A percentile compares a stretch with the other conserved stretches of the same genome.
These are phyloP conservation scores for Apamea anceps DNA, from an alignment of 2,888 invertebrate species.

Conservation along the genomic window DNA sequence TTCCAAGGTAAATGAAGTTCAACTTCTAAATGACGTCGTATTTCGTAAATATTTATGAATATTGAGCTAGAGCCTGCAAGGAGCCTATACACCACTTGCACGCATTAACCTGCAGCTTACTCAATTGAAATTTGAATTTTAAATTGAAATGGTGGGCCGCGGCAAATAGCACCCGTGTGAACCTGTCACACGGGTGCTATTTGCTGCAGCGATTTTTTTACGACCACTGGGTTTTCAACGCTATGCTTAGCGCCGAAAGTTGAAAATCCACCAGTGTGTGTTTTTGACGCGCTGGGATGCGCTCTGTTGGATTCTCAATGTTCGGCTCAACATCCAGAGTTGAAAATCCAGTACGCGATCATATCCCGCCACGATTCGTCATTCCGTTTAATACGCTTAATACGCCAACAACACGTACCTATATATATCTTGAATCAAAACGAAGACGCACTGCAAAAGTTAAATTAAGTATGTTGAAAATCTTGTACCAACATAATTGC, in stretches of 20 bases:
- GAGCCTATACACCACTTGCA: neutral
- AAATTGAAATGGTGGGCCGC: neutral
- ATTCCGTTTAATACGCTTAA: too few species aligned
- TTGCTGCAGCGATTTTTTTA: neutral
- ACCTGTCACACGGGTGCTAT: neutral
- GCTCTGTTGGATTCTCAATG: too few species aligned
- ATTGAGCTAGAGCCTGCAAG: neutral
- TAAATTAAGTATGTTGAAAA: too few species aligned
- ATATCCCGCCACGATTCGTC: neutral
- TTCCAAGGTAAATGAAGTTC: conserved; percentile 94
- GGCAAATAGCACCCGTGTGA: too few species aligned
- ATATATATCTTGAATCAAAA: too few species aligned
- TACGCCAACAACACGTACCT: too few species aligned
- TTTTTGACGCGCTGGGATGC: too few species aligned
- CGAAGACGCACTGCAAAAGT: too few species aligned
- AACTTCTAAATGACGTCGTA: conserved; percentile 1
- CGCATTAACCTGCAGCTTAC: neutral
- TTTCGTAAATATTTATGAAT: neutral
- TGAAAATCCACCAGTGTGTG: too few species aligned
- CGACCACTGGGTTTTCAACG: neutral
- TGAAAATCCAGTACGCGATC: neutral
- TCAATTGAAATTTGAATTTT: neutral
- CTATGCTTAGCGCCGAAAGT: too few species aligned
- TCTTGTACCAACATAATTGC: too few species aligned
- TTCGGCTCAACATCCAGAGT: too few species aligned